Evolutionary conservation across 2,888 invertebrate species (phyloP), one percentile per base, ranked within the genome.

Genomic region (Carcina quercana): DNA sequence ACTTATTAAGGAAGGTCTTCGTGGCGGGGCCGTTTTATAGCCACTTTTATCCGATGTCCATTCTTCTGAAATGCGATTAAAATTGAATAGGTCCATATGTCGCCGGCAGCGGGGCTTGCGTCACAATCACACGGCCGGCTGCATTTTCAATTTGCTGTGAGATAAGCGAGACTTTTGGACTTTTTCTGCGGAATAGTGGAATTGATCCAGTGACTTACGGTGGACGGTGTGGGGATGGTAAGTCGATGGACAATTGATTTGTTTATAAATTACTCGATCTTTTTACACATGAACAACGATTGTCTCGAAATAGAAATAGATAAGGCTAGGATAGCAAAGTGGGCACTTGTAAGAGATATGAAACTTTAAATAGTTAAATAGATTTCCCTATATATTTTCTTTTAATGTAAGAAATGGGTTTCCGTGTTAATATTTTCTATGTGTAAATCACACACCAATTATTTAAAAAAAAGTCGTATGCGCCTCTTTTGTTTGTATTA

Each of bases 41-140:
- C 66, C 67, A 69, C 79, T 68, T 69, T 78, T 78, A 83, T 82
- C 68, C 72, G 65, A 62, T 73, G 76, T 73, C 80, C 76, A 80
- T 82, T 82, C 78, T 80, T 79, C 78, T 75, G 74, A 76, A 79
- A 83, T 83, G 67, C 79, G 82, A 83, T 83, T 82, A 83, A 82
- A 82, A 82, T 79, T 82, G 82, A 78, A 83, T 82, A 76, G 80
- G 65, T 76, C 79, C 80, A 74, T 80, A 80, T 82, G 82, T 76
- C 79, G 71, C 57, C 55, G 59, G 66, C 75, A 73, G 59, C 54
- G 63, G 52, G 50, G 50, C 69, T 79, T 79, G 78, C 79, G 79
- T 74, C 71, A 78, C 82, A 83, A 83, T 83, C 72, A 72, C 71
- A 83, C 79, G 80, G 76, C 49, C 76, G 67, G 62, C 59, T 82